These are phyloP conservation scores for Trilocha varians DNA, from an alignment of 2,888 invertebrate genomes.

Conservation along the genomic window DNA sequence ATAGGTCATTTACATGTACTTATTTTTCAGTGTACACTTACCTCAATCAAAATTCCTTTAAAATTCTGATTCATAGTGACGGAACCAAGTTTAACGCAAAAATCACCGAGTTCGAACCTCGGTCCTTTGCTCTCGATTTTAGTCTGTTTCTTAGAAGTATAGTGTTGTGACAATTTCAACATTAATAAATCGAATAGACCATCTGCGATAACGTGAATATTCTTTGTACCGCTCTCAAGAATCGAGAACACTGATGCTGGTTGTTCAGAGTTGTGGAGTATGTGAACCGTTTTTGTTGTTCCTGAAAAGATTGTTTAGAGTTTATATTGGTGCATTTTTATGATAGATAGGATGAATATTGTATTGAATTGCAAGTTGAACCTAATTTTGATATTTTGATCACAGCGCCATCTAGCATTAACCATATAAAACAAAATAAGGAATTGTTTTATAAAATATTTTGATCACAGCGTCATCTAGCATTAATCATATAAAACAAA, in stretches of 20 bases:
- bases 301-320: constrained; percentile 57
- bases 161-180: constrained; percentile 90
- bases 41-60: constrained; percentile 94
- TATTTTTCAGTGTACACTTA: constrained; percentile 26
- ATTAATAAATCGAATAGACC: constrained; percentile 92
- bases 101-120: constrained; percentile 90
- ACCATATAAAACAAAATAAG: no score
- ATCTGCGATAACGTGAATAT: constrained; percentile 91
- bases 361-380: no score
- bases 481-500: no score
- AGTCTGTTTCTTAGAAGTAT: constrained; percentile 90
- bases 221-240: constrained; percentile 88
- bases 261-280: constrained; percentile 96
- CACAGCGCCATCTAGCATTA: no score
- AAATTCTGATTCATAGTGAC: constrained; percentile 94
- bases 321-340: no score
- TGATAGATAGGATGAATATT: no score
- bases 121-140: constrained; percentile 93
- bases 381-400: no score
- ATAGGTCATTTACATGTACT: no score
- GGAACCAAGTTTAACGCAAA: constrained; percentile 93
- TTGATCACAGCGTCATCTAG: no score
- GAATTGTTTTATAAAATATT: no score
- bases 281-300: constrained; percentile 86
- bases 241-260: constrained; percentile 95